A percentile compares a stretch with the other conserved stretches of the same genome.
phyloP scores from a whole-genome alignment of 1,140 invertebrate species.

The Drosophila tristis region DNA sequence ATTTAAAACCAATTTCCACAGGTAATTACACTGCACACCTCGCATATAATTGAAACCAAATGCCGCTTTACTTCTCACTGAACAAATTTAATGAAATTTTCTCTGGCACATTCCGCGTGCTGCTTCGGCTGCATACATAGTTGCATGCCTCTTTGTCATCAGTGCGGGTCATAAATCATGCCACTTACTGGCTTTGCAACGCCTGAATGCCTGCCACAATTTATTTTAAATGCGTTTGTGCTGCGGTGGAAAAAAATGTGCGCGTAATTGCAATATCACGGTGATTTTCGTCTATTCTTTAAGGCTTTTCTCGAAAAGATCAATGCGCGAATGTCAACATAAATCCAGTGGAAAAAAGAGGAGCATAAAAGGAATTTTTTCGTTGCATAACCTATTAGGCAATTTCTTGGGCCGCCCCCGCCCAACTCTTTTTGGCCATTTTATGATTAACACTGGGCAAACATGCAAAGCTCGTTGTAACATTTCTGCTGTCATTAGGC shows the following conservation, averaged over 20 bases:
- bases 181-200: constrained; percentile 57
- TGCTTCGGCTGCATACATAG: background rate
- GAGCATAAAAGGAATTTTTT: constrained; percentile 11
- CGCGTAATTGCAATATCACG: constrained; percentile 50
- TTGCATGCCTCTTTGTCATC: constrained; percentile 69
- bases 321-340: constrained; percentile 46
- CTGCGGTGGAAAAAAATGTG: constrained; percentile 18
- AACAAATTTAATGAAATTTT: constrained; percentile 34
- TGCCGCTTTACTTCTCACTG: constrained; percentile 25
- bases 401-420: constrained; percentile 1
- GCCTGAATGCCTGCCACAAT: constrained; percentile 68
- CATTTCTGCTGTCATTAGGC: constrained; percentile 60
- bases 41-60: constrained; percentile 11
- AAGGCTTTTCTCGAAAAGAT: constrained; percentile 42
- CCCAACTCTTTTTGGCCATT: constrained; percentile 43
- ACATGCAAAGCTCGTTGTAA: constrained; percentile 72
- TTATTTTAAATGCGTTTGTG: constrained; percentile 58
- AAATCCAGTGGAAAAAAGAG: constrained; percentile 27
- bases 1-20: too few species aligned
- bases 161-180: constrained; percentile 63
- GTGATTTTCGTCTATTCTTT: constrained; percentile 45
- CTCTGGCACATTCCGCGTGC: constrained; percentile 1
- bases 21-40: too few species aligned
- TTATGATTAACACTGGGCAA: constrained; percentile 77
- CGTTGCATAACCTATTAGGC: constrained; percentile 42